Evolutionary conservation across 2,888 invertebrate species (phyloP).

Genomic region (Acanthacorydalis orientalis): DNA sequence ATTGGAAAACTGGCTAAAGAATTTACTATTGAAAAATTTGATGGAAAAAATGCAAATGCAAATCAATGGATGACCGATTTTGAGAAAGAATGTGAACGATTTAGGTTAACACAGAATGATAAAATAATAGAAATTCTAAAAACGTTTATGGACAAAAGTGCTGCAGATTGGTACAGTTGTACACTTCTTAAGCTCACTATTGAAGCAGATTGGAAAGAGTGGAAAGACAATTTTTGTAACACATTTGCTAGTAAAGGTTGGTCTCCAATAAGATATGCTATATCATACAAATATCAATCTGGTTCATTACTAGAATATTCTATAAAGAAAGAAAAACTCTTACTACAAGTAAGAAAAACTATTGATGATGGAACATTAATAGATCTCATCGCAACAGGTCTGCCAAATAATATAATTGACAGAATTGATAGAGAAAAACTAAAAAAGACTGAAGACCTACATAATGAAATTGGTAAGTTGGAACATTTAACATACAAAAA

Average conservation of each 20-base stretch:
- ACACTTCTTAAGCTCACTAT: conserved; percentile 11
- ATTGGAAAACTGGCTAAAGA: conserved; percentile 8
- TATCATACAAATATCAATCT: conserved; percentile 12
- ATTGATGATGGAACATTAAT: conserved; percentile 13
- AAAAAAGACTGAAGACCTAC: conserved; percentile 13
- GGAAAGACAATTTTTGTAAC: conserved; percentile 14
- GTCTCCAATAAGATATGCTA: conserved; percentile 13
- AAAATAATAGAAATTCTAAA: conserved; percentile 10
- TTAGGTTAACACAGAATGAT: conserved; percentile 7
- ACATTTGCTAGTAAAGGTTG: conserved; percentile 15
- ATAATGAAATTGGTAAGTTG: conserved; percentile 12
- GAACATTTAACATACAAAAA: conserved; percentile 14
- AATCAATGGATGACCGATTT: conserved; percentile 11
- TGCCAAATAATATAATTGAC: conserved; percentile 15
- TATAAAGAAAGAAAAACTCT: conserved; percentile 10
- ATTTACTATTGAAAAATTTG: conserved; percentile 11
- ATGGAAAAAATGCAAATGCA: conserved; percentile 11
- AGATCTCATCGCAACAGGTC: conserved; percentile 15
- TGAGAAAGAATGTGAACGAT: conserved; percentile 12
- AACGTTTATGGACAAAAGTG: conserved; percentile 9
- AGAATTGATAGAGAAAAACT: conserved; percentile 16
- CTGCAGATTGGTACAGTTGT: conserved; percentile 10
- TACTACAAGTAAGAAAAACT: conserved; percentile 12
- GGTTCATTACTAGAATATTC: conserved; percentile 14
- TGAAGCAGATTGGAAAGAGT: conserved; percentile 12